Evolutionary conservation across 2,113 vertebrate species (phyloP).

Genomic region (Cyprinodon brontotheroides): DNA sequence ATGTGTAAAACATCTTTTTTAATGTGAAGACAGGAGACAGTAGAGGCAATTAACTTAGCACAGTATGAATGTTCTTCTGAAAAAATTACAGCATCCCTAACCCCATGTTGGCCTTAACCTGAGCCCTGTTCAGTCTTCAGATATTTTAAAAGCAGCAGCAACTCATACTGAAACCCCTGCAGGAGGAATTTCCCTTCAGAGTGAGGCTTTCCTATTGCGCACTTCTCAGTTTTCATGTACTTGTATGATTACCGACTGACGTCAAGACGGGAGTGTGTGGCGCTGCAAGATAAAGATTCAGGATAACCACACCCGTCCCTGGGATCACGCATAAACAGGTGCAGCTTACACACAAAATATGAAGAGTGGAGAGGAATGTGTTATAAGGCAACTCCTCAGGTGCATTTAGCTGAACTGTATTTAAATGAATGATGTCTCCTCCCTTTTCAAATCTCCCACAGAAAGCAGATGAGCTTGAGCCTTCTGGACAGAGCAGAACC

Average conservation of each 20-base stretch:
- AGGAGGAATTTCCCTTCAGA: neutral
- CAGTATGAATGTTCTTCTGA: slow-evolving; percentile 25
- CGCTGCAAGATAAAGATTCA: slow-evolving; percentile 66
- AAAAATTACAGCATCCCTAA: slow-evolving; percentile 56
- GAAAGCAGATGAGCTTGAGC: slow-evolving; percentile 29
- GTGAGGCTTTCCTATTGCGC: neutral
- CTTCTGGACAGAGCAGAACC: slow-evolving; percentile 14
- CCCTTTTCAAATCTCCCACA: slow-evolving; percentile 40
- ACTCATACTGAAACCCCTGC: neutral
- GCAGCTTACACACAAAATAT: neutral
- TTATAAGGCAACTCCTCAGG: slow-evolving; percentile 13
- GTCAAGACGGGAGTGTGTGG: slow-evolving; percentile 57
- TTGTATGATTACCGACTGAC: slow-evolving; percentile 34
- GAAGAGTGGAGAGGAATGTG: slow-evolving; percentile 8
- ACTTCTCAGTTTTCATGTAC: slow-evolving; percentile 8
- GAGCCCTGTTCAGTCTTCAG: slow-evolving; percentile 15
- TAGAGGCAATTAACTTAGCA: slow-evolving; percentile 42
- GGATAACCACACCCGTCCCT: slow-evolving; percentile 60
- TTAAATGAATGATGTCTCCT: slow-evolving; percentile 48
- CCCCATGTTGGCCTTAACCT: slow-evolving; percentile 39
- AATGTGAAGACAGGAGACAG: slow-evolving; percentile 47
- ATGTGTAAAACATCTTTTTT: slow-evolving; percentile 35
- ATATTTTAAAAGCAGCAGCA: slow-evolving; percentile 14
- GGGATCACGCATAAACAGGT: slow-evolving; percentile 49
- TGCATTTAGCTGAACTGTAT: slow-evolving; percentile 22